phyloP scores from a whole-genome alignment of 2,113 vertebrate species.

The Steatornis caripensis region DNA sequence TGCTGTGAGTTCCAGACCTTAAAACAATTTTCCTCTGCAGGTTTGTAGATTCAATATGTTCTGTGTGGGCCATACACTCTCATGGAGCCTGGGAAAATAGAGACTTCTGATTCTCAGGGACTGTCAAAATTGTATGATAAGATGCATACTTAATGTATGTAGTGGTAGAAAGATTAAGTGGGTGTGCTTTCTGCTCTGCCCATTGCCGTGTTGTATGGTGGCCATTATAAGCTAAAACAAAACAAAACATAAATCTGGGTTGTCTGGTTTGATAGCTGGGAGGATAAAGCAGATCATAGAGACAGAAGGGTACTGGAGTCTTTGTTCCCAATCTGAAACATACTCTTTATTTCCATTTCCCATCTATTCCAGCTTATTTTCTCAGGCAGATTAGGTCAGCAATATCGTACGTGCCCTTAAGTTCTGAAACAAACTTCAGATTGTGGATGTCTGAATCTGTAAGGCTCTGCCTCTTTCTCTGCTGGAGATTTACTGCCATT shows the following conservation, averaged over 20 bases:
- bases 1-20: slow-evolving; percentile 53
- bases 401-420: background rate
- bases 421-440: background rate
- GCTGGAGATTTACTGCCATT: slow-evolving; percentile 39
- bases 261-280: background rate
- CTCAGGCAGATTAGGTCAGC: background rate
- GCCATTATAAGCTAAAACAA: background rate
- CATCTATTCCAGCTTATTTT: background rate
- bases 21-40: slow-evolving; percentile 45
- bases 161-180: slow-evolving; percentile 12
- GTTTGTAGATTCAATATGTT: slow-evolving; percentile 6
- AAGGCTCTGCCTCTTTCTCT: background rate
- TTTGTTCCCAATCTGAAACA: background rate
- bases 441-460: background rate
- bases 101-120: background rate
- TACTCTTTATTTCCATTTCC: background rate
- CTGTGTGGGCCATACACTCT: background rate
- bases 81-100: background rate
- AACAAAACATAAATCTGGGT: background rate
- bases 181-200: background rate
- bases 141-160: background rate
- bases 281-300: background rate
- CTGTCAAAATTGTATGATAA: background rate
- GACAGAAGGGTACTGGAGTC: background rate
- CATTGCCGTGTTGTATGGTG: background rate